Percentiles rank a stretch among this genome's conserved stretches.
phyloP scores from a whole-genome alignment of 2,797 vertebrate species.

The Silurus lanzhouensis region DNA sequence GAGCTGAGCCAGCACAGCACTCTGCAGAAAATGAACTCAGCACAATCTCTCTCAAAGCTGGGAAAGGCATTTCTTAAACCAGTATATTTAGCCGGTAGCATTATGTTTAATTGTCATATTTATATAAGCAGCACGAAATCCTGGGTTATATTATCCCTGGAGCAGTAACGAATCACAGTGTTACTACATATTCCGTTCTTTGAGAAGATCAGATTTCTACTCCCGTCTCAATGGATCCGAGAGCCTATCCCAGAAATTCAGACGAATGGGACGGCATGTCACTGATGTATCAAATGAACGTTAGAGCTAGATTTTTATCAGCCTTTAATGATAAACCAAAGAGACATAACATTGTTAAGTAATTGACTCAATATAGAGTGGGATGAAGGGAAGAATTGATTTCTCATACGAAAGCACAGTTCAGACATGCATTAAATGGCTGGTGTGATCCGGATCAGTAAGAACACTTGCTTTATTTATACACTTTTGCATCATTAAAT shows the following conservation, averaged over 20 bases:
- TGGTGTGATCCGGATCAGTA: not conserved
- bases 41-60: not conserved
- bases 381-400: not conserved
- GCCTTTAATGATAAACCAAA: not conserved
- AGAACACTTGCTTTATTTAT: not conserved
- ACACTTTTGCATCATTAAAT: not conserved
- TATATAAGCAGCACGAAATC: not conserved
- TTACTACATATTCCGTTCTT: not conserved
- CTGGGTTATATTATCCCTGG: not conserved
- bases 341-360: not conserved
- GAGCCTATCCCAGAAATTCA: not conserved
- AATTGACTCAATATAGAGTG: not conserved
- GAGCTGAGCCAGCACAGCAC: slow-evolving; percentile 45
- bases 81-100: not conserved
- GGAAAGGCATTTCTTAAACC: not conserved
- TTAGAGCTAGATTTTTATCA: not conserved
- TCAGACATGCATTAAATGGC: not conserved
- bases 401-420: not conserved
- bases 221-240: not conserved
- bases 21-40: slow-evolving; percentile 33
- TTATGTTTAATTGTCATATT: not conserved
- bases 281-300: not conserved
- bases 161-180: not conserved
- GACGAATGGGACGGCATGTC: not conserved
- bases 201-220: not conserved